A percentile compares a stretch with the other conserved stretches of the same genome.
These are phyloP conservation scores for Bugulina stolonifera DNA, from an alignment of 2,888 invertebrate species.

Conservation along the genomic window DNA sequence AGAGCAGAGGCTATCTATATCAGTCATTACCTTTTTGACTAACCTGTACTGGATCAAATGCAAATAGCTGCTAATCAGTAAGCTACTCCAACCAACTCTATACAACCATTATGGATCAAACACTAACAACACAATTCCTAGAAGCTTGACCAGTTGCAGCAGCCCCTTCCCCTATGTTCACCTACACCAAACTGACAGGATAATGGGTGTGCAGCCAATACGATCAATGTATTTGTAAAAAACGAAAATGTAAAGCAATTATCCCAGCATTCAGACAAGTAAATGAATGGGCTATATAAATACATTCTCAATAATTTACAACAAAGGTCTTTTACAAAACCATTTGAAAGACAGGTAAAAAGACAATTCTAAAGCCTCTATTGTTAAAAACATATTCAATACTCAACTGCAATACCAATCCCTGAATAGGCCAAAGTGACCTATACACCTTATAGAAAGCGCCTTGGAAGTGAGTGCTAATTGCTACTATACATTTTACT, in stretches of 20 bases:
- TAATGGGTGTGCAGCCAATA: slow-evolving; percentile 8
- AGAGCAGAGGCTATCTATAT: neutral
- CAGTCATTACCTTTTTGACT: neutral
- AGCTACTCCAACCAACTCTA: neutral
- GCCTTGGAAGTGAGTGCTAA: neutral
- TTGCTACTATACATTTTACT: no score
- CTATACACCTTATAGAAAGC: neutral
- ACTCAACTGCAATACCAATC: no score
- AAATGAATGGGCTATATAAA: neutral
- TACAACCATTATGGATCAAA: no score
- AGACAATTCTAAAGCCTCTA: neutral
- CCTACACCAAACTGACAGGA: neutral
- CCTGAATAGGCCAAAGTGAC: neutral
- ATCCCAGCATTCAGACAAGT: neutral
- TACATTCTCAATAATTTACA: neutral
- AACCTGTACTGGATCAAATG: no score
- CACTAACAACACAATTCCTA: no score
- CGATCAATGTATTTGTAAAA: slow-evolving; percentile 16
- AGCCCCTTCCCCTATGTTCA: neutral
- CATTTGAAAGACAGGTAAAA: neutral
- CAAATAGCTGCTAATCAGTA: neutral
- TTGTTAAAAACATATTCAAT: no score
- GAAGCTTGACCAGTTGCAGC: no score
- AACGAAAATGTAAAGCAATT: slow-evolving; percentile 16
- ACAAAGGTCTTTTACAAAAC: slow-evolving; percentile 4